Evolutionary conservation across 2,797 vertebrate species (phyloP).

Genomic region (Girardinus metallicus): DNA sequence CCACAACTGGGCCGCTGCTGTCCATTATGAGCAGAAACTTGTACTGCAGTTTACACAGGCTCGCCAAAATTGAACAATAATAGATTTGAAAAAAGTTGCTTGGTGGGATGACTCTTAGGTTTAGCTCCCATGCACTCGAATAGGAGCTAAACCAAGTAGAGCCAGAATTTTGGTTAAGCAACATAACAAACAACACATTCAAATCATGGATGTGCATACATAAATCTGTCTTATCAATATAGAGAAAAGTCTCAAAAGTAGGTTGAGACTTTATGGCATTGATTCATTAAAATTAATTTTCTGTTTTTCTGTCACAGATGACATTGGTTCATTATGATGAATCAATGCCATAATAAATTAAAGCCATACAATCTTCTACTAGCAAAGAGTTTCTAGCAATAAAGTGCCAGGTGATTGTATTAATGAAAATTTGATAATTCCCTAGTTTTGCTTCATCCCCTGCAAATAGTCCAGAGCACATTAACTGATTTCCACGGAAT

Average conservation of each 20-base stretch:
- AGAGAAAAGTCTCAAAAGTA: not conserved
- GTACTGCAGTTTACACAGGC: not conserved
- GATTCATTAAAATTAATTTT: too few relatives aligned
- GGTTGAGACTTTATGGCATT: too few relatives aligned
- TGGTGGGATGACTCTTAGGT: not conserved
- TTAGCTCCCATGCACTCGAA: not conserved
- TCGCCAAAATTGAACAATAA: not conserved
- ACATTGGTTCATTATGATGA: too few relatives aligned
- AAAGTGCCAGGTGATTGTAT: not conserved
- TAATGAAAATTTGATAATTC: not conserved
- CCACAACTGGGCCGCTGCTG: not conserved
- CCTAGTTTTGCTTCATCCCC: not conserved
- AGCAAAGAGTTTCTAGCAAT: not conserved
- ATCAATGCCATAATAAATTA: not conserved
- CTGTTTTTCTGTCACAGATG: too few relatives aligned
- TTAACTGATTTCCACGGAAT: not conserved
- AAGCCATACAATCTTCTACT: not conserved
- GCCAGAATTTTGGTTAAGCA: not conserved
- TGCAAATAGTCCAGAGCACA: not conserved
- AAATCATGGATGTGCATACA: not conserved
- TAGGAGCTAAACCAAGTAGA: not conserved
- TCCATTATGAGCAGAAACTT: not conserved
- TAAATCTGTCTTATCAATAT: not conserved
- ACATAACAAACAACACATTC: not conserved
- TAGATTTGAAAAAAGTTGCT: not conserved